phyloP scores from a whole-genome alignment of 2,888 invertebrate species.

The Phania funesta region DNA sequence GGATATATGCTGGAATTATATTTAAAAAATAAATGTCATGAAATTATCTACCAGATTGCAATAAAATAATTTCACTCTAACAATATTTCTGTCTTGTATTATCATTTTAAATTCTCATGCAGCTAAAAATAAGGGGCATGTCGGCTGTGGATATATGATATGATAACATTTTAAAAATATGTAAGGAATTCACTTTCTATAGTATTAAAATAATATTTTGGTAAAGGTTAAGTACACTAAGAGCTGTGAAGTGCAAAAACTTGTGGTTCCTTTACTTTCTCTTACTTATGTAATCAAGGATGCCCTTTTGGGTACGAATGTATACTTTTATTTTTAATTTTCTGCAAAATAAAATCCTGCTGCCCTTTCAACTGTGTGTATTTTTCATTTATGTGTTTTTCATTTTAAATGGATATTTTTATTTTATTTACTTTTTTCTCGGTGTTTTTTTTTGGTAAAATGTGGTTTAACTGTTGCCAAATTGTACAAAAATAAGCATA shows the following conservation, averaged over 20 bases:
- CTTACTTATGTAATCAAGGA: neutral
- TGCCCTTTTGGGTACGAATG: neutral
- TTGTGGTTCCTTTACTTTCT: neutral
- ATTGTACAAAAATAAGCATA: slow-evolving; percentile 65
- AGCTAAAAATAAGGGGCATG: too few species aligned
- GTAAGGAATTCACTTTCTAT: neutral
- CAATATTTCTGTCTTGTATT: too few species aligned
- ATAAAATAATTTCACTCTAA: too few species aligned
- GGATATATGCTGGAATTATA: too few species aligned
- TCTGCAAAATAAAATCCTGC: neutral
- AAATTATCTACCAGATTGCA: too few species aligned
- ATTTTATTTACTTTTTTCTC: slow-evolving; percentile 4
- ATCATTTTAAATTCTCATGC: too few species aligned
- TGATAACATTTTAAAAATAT: too few species aligned
- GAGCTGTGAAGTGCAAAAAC: neutral
- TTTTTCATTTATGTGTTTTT: slow-evolving; percentile 38
- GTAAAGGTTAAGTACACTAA: neutral
- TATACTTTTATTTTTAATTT: too few species aligned
- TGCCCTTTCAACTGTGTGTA: slow-evolving; percentile 35
- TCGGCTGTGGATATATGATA: too few species aligned
- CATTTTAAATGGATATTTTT: slow-evolving; percentile 27
- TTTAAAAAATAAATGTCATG: too few species aligned
- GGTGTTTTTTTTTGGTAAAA: slow-evolving; percentile 45
- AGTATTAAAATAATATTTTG: too few species aligned
- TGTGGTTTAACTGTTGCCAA: slow-evolving; percentile 67